Conservation (phyloP, 1,140 invertebrate genomes). For the Aporrectodea caliginosa region DNA sequence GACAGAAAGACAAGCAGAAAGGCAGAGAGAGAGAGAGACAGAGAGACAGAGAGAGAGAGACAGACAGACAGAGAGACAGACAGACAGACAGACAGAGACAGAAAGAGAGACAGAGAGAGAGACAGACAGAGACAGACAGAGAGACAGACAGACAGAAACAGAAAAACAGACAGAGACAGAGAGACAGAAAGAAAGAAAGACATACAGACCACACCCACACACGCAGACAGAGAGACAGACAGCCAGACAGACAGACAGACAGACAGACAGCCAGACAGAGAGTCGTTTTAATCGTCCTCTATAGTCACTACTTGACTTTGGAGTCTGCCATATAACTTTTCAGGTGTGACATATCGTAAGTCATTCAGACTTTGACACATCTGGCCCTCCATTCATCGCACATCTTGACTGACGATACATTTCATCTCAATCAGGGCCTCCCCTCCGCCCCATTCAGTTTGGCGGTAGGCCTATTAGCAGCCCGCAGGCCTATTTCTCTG, state of each 20-base stretch:
- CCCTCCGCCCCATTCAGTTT: not conserved
- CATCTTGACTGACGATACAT: not conserved
- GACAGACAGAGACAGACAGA: not conserved
- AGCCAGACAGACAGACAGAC: not conserved
- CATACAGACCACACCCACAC: not conserved
- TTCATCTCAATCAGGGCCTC: not conserved
- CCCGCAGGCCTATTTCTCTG: not conserved
- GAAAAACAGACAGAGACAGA: not conserved
- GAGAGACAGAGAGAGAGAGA: not conserved
- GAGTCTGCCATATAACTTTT: no score
- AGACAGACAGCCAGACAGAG: not conserved
- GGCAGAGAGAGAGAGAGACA: not conserved
- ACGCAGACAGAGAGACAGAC: not conserved
- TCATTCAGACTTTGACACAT: not conserved
- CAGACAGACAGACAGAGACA: constrained; percentile 1
- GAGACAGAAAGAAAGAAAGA: not conserved
- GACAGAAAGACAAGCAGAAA: not conserved
- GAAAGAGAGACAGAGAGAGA: not conserved
- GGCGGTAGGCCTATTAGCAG: not conserved
- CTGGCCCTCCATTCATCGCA: not conserved
- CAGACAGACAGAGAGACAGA: not conserved
- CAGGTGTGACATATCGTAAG: not conserved
- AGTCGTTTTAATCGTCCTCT: not conserved
- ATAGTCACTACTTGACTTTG: no score
- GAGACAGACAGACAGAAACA: not conserved